Evolutionary conservation across 2,888 invertebrate genomes (phyloP).

Genomic region (Dyspetes luteomarginatus): DNA sequence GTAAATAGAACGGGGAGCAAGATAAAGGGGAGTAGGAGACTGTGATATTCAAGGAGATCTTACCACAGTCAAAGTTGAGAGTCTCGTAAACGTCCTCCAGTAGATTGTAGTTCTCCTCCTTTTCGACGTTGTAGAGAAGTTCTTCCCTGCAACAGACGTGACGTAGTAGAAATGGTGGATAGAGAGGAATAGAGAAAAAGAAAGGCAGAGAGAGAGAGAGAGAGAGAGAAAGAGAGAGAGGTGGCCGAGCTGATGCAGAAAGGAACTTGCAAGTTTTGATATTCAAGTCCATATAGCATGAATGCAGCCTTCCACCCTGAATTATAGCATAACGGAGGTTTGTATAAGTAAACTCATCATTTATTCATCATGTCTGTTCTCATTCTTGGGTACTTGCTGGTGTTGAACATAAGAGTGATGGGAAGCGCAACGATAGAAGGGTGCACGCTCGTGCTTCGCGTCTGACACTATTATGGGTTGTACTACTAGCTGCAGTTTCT

Average conservation of each 20-base stretch:
- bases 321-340: neutral
- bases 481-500: too few relatives aligned
- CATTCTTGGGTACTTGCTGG: neutral
- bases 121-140: constrained; percentile 87
- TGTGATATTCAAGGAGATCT: constrained; percentile 76
- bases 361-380: constrained; percentile 31
- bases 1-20: neutral
- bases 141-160: constrained; percentile 85
- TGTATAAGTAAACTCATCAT: constrained; percentile 9
- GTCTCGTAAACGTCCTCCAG: constrained; percentile 90
- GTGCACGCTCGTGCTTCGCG: too few relatives aligned
- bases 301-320: constrained; percentile 20
- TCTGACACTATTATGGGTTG: too few relatives aligned
- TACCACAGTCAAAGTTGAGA: constrained; percentile 87
- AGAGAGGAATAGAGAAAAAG: neutral
- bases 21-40: neutral
- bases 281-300: constrained; percentile 14
- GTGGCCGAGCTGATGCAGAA: neutral
- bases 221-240: neutral
- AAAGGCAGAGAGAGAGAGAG: too few relatives aligned
- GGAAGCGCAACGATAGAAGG: too few relatives aligned
- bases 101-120: constrained; percentile 89
- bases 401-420: neutral
- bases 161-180: constrained; percentile 16
- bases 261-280: constrained; percentile 25